Evolutionary conservation across 1,140 invertebrate genomes (phyloP).

Genomic region (Bombyx mandarina): DNA sequence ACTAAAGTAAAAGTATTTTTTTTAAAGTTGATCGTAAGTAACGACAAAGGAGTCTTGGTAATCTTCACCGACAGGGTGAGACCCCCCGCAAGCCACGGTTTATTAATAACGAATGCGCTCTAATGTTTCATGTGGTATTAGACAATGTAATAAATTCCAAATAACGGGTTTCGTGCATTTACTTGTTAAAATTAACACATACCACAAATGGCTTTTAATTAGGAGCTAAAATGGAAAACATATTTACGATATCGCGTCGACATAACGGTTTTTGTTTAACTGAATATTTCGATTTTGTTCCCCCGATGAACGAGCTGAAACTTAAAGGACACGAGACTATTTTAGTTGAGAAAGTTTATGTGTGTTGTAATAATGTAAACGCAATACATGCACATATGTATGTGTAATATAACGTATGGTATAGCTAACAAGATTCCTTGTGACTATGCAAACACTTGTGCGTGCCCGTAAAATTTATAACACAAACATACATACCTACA

Average conservation of each 20-base stretch:
- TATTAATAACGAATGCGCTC: constrained; percentile 30
- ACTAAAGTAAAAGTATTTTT: neutral
- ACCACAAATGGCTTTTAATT: too few species aligned
- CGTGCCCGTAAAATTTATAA: constrained; percentile 46
- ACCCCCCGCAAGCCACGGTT: constrained; percentile 32
- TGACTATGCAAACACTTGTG: constrained; percentile 42
- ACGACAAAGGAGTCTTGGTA: neutral
- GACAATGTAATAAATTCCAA: neutral
- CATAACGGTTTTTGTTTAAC: too few species aligned
- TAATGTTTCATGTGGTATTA: constrained; percentile 13
- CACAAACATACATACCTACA: constrained; percentile 33
- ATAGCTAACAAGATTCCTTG: constrained; percentile 34
- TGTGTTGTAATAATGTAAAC: too few species aligned
- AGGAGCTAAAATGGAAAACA: too few species aligned
- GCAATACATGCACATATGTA: too few species aligned
- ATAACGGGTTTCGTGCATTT: neutral
- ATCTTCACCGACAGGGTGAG: neutral
- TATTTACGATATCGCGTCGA: too few species aligned
- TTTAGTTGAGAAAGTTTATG: too few species aligned
- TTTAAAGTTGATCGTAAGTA: neutral
- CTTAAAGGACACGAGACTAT: too few species aligned
- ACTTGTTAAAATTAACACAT: neutral
- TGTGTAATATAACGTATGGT: neutral
- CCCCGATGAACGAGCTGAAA: too few species aligned
- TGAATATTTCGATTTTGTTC: too few species aligned